These are phyloP conservation scores for Pachyseris speciosa DNA, from an alignment of 64 coral and sea anemone species.

Conservation along the genomic window DNA sequence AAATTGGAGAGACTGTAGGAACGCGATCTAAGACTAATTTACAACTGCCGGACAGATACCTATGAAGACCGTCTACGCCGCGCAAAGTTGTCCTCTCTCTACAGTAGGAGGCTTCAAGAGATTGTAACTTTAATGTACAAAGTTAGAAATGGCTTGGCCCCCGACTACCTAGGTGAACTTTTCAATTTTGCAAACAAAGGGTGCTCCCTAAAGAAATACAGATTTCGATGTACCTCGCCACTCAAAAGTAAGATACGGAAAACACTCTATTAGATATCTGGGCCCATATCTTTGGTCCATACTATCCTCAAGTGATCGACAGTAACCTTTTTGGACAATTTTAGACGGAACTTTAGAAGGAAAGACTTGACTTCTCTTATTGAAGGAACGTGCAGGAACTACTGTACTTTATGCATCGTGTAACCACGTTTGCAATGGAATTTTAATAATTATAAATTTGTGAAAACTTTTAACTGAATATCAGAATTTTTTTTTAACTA, in stretches of 20 bases:
- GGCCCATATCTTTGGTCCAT: slow-evolving; percentile 49
- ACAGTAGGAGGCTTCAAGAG: not conserved
- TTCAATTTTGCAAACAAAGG: slow-evolving; percentile 40
- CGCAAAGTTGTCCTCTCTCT: slow-evolving; percentile 23
- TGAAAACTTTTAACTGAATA: no score
- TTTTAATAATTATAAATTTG: no score
- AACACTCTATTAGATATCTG: slow-evolving; percentile 51
- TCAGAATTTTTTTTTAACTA: no score
- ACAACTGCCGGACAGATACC: slow-evolving; percentile 4
- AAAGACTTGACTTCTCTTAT: slow-evolving; percentile 18
- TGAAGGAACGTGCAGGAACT: not conserved
- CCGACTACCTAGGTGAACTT: slow-evolving; percentile 13
- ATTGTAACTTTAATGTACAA: slow-evolving; percentile 28
- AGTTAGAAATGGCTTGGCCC: slow-evolving; percentile 38
- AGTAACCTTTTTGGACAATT: slow-evolving; percentile 38
- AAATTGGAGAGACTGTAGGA: slow-evolving; percentile 13
- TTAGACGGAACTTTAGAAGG: slow-evolving; percentile 1
- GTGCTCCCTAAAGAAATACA: slow-evolving; percentile 38
- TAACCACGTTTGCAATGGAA: not conserved
- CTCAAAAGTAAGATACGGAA: slow-evolving; percentile 41
- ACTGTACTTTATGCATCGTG: not conserved
- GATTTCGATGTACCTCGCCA: slow-evolving; percentile 42
- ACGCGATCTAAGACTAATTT: slow-evolving; percentile 20
- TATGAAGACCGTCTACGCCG: slow-evolving; percentile 7
- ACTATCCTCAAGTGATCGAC: slow-evolving; percentile 20